Evolutionary conservation across 2,113 vertebrate genomes (phyloP).

Genomic region (Passer domesticus): DNA sequence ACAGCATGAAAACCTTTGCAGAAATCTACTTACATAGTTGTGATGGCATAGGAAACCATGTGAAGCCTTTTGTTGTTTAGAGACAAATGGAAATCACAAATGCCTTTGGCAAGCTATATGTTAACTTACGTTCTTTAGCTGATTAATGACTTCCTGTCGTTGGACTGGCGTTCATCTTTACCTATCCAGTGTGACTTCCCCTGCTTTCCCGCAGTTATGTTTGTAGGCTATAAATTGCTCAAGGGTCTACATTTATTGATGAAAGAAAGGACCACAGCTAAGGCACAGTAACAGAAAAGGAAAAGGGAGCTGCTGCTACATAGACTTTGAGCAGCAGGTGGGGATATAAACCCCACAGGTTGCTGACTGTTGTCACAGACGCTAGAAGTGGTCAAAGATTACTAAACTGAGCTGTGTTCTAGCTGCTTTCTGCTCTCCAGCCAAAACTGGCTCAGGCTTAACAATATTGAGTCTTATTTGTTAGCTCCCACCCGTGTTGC

Average conservation of each 20-base stretch:
- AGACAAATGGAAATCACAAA: not conserved
- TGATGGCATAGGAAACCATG: not conserved
- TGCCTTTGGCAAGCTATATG: not conserved
- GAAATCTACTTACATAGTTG: not conserved
- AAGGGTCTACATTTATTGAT: not conserved
- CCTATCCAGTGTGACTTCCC: not conserved
- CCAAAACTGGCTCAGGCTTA: not conserved
- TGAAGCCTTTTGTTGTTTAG: not conserved
- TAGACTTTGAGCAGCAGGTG: constrained; percentile 33
- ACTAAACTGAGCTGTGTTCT: not conserved
- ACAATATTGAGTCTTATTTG: not conserved
- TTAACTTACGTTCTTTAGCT: not conserved
- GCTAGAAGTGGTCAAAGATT: not conserved
- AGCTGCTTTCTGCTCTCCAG: not conserved
- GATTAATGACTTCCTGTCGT: not conserved
- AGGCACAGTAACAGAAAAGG: not conserved
- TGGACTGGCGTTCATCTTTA: not conserved
- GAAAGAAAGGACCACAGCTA: not conserved
- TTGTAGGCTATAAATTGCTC: not conserved
- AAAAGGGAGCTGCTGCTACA: not conserved
- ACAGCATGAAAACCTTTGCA: not conserved
- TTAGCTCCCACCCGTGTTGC: fast-evolving
- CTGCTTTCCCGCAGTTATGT: not conserved
- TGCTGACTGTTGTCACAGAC: not conserved
- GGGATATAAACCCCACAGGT: not conserved